Conservation (phyloP, 1,140 invertebrate genomes). For the Pantala flavescens region DNA sequence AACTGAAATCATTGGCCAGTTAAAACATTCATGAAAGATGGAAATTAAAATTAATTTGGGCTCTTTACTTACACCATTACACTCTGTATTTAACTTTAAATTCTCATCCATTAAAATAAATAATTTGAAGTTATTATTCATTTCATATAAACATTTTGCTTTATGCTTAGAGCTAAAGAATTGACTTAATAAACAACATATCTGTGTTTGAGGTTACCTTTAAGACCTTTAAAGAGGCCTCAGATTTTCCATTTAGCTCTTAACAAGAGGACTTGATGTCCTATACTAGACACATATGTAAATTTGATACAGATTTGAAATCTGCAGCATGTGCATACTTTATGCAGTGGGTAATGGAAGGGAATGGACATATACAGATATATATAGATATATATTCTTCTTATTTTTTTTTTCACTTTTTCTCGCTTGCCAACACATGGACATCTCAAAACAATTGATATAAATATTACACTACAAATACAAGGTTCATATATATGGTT, state of each 20-base stretch:
- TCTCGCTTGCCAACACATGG: background rate
- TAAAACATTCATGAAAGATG: too few species aligned
- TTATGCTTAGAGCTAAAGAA: conserved; percentile 7
- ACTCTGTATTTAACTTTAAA: background rate
- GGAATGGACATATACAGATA: conserved; percentile 6
- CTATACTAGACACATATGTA: background rate
- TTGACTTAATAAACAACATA: conserved; percentile 5
- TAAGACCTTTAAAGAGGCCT: background rate
- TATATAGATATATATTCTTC: conserved; percentile 5
- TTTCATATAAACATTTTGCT: background rate
- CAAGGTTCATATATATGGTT: background rate
- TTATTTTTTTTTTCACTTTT: conserved; percentile 1
- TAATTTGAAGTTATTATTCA: conserved; percentile 6
- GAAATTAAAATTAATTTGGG: background rate
- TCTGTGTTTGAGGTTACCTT: background rate
- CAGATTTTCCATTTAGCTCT: background rate
- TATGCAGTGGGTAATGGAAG: background rate
- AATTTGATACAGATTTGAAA: background rate
- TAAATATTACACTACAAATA: conserved; percentile 5
- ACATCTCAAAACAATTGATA: conserved; percentile 10
- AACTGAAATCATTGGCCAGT: too few species aligned
- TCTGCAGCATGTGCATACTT: background rate
- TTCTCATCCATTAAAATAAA: conserved; percentile 11
- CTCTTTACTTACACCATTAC: background rate
- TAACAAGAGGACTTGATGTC: background rate